phyloP scores from a whole-genome alignment of 2,888 invertebrate species.

The Xanthostigma xanthostigma region DNA sequence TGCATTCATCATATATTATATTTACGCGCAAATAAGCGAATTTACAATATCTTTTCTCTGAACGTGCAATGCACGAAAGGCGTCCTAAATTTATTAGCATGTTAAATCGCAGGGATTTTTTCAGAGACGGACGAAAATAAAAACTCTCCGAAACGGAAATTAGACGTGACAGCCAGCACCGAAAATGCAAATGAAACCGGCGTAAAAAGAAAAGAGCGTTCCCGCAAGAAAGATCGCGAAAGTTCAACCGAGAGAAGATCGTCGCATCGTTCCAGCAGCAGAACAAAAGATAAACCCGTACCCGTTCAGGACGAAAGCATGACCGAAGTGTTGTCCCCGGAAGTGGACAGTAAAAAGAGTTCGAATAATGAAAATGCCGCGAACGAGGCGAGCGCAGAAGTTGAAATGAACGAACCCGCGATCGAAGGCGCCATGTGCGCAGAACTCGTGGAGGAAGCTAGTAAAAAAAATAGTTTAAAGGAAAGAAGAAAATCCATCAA shows the following conservation, averaged over 20 bases:
- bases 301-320: conserved; percentile 11
- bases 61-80: too few relatives aligned
- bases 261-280: conserved; percentile 12
- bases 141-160: conserved; percentile 54
- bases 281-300: conserved; percentile 13
- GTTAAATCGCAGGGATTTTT: too few relatives aligned
- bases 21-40: too few relatives aligned
- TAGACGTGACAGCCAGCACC: conserved; percentile 60
- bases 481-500: conserved; percentile 12
- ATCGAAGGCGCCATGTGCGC: conserved; percentile 28
- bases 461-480: conserved; percentile 20
- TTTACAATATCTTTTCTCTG: too few relatives aligned
- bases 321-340: conserved; percentile 17
- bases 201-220: conserved; percentile 46
- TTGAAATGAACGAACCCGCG: conserved; percentile 5
- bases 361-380: conserved; percentile 20
- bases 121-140: conserved; percentile 18
- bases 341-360: conserved; percentile 22
- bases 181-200: conserved; percentile 36
- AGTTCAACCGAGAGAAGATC: conserved; percentile 2
- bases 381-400: conserved; percentile 17
- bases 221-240: conserved; percentile 20
- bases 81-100: too few relatives aligned
- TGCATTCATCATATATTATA: too few relatives aligned
- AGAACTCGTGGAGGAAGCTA: conserved; percentile 30